phyloP scores from a whole-genome alignment of 92 coral and sea anemone species.

The Micromussa lordhowensis region DNA sequence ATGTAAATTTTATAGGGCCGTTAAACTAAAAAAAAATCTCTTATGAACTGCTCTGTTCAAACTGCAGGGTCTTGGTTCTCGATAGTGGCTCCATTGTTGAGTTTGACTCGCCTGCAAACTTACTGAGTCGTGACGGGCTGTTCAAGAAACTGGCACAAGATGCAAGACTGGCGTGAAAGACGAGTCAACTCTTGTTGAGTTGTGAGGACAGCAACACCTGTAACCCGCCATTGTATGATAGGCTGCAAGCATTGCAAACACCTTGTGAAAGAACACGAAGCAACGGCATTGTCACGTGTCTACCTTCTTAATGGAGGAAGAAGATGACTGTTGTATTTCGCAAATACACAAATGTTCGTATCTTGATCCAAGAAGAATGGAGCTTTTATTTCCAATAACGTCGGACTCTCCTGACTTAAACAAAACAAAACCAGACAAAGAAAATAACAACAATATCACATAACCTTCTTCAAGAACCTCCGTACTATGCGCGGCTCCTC shows the following conservation, averaged over 20 bases:
- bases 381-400: neutral
- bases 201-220: neutral
- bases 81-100: constrained; percentile 36
- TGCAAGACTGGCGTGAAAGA: constrained; percentile 34
- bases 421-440: no score
- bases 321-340: neutral
- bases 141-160: constrained; percentile 45
- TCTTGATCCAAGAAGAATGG: neutral
- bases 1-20: no score
- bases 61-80: constrained; percentile 43
- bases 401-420: no score
- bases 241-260: no score
- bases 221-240: neutral
- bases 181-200: neutral
- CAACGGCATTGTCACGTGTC: neutral
- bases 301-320: neutral
- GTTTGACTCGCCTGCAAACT: constrained; percentile 43
- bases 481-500: no score
- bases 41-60: neutral
- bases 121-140: constrained; percentile 23
- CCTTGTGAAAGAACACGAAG: neutral
- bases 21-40: no score
- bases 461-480: no score
- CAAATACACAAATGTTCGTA: neutral
- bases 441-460: no score